Conservation (phyloP, 2,888 invertebrate species). For the Drosophila siamana region DNA sequence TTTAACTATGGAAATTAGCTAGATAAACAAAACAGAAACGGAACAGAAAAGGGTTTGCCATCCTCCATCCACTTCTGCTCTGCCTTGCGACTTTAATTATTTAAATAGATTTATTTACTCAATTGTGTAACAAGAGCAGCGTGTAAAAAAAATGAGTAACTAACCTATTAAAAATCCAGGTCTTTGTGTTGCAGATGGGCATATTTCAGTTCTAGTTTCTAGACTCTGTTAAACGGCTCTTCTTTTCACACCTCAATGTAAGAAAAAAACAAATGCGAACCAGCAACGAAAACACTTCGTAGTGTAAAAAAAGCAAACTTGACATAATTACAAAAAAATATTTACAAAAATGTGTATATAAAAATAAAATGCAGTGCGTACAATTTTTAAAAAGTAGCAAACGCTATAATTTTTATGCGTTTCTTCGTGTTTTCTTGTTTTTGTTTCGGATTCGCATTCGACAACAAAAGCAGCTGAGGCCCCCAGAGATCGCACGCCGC, state of each 20-base stretch:
- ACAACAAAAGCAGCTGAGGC: constrained; percentile 31
- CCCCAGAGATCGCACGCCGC: constrained; percentile 33
- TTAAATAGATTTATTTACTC: constrained; percentile 20
- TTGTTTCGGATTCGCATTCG: constrained; percentile 15
- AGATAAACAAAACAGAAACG: constrained; percentile 8
- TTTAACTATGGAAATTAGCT: constrained; percentile 46
- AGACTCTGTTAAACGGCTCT: constrained; percentile 33
- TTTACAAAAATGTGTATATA: constrained; percentile 37
- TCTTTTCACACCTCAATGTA: constrained; percentile 53
- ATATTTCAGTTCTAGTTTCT: constrained; percentile 29
- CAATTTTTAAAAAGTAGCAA: constrained; percentile 71
- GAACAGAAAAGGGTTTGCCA: background rate
- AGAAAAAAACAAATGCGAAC: constrained; percentile 25
- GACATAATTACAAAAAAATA: constrained; percentile 74
- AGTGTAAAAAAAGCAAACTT: constrained; percentile 71
- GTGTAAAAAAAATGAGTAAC: background rate
- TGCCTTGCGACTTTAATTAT: background rate
- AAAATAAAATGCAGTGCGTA: constrained; percentile 73
- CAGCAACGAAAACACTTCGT: constrained; percentile 4
- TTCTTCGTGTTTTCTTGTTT: constrained; percentile 30
- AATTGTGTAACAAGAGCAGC: background rate
- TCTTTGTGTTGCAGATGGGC: constrained; percentile 46
- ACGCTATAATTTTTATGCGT: constrained; percentile 62
- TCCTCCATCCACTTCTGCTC: background rate
- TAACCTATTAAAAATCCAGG: constrained; percentile 56